These are phyloP conservation scores for Eustalomyia histrio DNA, from an alignment of 2,888 invertebrate genomes.

Conservation along the genomic window DNA sequence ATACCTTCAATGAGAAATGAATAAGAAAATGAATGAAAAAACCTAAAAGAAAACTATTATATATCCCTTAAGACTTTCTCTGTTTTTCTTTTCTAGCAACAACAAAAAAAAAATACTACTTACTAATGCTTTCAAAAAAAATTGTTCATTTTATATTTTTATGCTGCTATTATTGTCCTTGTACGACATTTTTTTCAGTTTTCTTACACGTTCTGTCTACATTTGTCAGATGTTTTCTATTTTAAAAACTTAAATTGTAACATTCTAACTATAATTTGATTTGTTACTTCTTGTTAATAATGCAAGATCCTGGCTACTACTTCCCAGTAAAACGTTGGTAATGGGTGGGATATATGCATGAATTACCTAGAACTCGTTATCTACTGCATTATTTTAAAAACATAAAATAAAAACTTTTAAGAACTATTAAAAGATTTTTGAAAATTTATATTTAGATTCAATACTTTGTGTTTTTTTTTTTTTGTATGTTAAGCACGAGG, in stretches of 20 bases:
- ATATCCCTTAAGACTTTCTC: constrained; percentile 45
- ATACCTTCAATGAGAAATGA: too few relatives aligned
- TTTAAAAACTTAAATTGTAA: constrained; percentile 4
- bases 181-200: not conserved
- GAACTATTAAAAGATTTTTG: too few relatives aligned
- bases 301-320: not conserved
- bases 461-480: too few relatives aligned
- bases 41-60: not conserved
- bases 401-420: too few relatives aligned
- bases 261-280: constrained; percentile 10
- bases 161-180: not conserved
- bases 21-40: too few relatives aligned
- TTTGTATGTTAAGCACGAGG: too few relatives aligned
- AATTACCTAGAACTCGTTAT: too few relatives aligned
- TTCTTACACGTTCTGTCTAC: not conserved
- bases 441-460: too few relatives aligned
- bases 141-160: not conserved
- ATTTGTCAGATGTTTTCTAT: not conserved
- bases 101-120: not conserved
- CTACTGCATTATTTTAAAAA: too few relatives aligned
- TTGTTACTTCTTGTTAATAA: constrained; percentile 13
- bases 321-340: too few relatives aligned
- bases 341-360: too few relatives aligned
- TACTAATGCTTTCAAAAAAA: not conserved
- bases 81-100: not conserved